These are phyloP conservation scores for Platyscapa corneri DNA, from an alignment of 1,140 invertebrate species.

Conservation along the genomic window DNA sequence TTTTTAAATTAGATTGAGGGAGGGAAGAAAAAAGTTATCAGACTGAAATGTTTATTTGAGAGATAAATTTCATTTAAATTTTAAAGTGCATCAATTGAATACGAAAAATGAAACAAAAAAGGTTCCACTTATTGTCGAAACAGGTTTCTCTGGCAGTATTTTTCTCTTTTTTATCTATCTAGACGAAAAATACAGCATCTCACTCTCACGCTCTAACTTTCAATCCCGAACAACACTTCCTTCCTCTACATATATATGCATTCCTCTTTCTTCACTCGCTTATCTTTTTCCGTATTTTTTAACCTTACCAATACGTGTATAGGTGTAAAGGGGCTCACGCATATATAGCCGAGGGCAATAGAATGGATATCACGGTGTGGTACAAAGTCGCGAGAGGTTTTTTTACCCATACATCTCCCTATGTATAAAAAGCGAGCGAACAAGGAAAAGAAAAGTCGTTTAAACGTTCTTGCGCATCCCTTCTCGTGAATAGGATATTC, in stretches of 20 bases:
- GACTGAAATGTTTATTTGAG: not conserved
- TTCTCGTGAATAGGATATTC: not conserved
- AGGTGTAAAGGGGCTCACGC: not conserved
- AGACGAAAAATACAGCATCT: not conserved
- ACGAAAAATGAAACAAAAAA: slow-evolving; percentile 20
- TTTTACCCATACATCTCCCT: not conserved
- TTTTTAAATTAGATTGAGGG: not conserved
- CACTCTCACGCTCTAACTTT: slow-evolving; percentile 10
- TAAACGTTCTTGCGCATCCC: not conserved
- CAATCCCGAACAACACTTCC: not conserved
- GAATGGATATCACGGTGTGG: too few relatives aligned
- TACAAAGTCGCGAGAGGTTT: not conserved
- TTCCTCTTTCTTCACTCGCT: not conserved
- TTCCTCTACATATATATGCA: not conserved
- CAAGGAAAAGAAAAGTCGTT: slow-evolving; percentile 13
- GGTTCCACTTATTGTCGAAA: not conserved
- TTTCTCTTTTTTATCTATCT: not conserved
- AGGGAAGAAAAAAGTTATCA: not conserved
- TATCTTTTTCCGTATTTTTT: slow-evolving; percentile 31
- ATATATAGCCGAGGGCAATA: not conserved
- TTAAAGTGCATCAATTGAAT: slow-evolving; percentile 15
- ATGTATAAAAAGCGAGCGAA: slow-evolving; percentile 5
- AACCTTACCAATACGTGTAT: not conserved
- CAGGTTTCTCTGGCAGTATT: not conserved
- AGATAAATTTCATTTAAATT: slow-evolving; percentile 21